A percentile compares a stretch with the other conserved stretches of the same genome.
Evolutionary conservation across 2,888 invertebrate species (phyloP).

Genomic region (Ophioninae sp.): DNA sequence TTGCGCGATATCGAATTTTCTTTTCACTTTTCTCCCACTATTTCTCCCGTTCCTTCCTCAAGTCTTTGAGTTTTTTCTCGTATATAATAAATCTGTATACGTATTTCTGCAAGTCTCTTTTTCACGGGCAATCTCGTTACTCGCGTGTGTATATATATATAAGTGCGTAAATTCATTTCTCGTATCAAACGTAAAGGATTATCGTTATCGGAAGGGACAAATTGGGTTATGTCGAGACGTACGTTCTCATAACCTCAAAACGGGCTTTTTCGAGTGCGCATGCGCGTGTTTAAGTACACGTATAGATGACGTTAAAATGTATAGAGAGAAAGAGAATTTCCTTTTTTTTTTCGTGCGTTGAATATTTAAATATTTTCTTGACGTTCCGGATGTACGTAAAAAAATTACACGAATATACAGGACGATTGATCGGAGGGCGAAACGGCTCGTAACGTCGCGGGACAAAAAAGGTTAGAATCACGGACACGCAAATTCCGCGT

Average conservation of each 20-base stretch:
- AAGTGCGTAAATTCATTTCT: slow-evolving; percentile 16
- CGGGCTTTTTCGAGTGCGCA: slow-evolving; percentile 26
- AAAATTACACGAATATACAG: slow-evolving; percentile 58
- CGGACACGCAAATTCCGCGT: too few relatives aligned
- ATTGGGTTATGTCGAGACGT: background rate
- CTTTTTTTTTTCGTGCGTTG: slow-evolving; percentile 48
- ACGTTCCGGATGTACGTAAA: slow-evolving; percentile 69
- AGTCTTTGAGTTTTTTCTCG: slow-evolving; percentile 20
- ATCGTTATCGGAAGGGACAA: background rate
- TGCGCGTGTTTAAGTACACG: slow-evolving; percentile 4
- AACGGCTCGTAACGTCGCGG: too few relatives aligned
- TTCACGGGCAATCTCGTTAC: slow-evolving; percentile 17
- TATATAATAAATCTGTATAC: background rate
- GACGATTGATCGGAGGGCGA: too few relatives aligned
- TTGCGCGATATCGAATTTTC: slow-evolving; percentile 3
- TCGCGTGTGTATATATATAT: background rate
- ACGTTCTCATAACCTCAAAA: slow-evolving; percentile 27
- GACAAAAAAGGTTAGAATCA: too few relatives aligned
- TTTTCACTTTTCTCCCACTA: background rate
- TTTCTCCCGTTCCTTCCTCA: slow-evolving; percentile 14
- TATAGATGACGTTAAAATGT: slow-evolving; percentile 27
- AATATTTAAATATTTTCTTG: slow-evolving; percentile 44
- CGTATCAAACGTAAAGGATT: slow-evolving; percentile 18
- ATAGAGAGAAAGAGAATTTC: slow-evolving; percentile 42
- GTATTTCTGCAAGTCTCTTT: slow-evolving; percentile 9